These are phyloP conservation scores for Drepana falcataria DNA, from an alignment of 2,888 invertebrate genomes.

Conservation along the genomic window DNA sequence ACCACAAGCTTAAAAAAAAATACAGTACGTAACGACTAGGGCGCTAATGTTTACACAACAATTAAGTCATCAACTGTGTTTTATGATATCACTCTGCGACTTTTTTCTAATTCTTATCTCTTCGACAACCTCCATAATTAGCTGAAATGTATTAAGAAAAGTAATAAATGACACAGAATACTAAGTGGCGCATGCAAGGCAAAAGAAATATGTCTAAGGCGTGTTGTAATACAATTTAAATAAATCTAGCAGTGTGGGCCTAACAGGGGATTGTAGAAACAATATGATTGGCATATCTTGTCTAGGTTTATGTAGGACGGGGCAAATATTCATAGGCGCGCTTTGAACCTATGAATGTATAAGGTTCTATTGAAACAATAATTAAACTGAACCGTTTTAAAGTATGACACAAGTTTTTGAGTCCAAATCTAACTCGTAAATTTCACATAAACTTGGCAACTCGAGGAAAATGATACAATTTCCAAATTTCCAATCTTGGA, in stretches of 20 bases:
- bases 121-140: constrained; percentile 76
- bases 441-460: no score
- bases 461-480: no score
- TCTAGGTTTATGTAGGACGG: no score
- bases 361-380: no score
- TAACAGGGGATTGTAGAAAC: not conserved
- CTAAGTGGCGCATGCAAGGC: constrained; percentile 24
- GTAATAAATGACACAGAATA: constrained; percentile 22
- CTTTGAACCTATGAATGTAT: no score
- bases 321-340: no score
- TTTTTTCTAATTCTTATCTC: constrained; percentile 76
- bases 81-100: constrained; percentile 56
- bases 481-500: no score
- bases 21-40: constrained; percentile 26
- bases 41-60: constrained; percentile 16
- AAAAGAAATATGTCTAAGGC: not conserved
- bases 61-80: constrained; percentile 45
- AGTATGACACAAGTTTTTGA: no score
- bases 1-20: constrained; percentile 16
- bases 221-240: not conserved
- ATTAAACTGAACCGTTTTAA: no score
- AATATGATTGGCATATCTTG: not conserved
- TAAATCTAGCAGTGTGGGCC: no score
- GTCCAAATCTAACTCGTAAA: no score
- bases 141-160: constrained; percentile 66